Evolutionary conservation across 2,797 vertebrate genomes (phyloP).

Genomic region (Gadopsis marmoratus): DNA sequence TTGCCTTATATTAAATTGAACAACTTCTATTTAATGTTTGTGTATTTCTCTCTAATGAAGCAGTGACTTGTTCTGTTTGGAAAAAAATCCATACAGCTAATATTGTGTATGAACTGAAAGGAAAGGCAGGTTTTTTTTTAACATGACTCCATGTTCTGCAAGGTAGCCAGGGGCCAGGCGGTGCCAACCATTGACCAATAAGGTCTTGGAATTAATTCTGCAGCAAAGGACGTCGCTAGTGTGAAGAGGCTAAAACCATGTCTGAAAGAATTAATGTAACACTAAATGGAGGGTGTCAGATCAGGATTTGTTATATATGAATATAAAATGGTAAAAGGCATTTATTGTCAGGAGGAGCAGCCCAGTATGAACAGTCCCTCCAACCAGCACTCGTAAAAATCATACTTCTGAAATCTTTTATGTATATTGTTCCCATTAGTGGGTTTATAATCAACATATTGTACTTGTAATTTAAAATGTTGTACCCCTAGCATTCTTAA

Average conservation of each 20-base stretch:
- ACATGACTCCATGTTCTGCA: slow-evolving; percentile 6
- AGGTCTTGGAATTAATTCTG: neutral
- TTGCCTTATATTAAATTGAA: slow-evolving; percentile 78
- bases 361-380: neutral
- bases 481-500: neutral
- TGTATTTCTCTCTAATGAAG: neutral
- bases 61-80: neutral
- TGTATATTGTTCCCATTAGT: neutral
- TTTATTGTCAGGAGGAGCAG: neutral
- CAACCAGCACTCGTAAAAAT: neutral
- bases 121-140: neutral
- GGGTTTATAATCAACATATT: neutral
- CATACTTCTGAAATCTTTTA: neutral
- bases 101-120: neutral
- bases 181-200: slow-evolving; percentile 7
- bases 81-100: neutral
- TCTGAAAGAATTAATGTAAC: neutral
- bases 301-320: neutral
- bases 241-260: neutral
- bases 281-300: neutral
- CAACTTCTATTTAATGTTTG: slow-evolving; percentile 29
- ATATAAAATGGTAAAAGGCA: neutral
- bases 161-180: neutral
- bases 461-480: neutral
- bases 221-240: neutral